These are phyloP conservation scores for Piaya cayana DNA, from an alignment of 2,113 vertebrate species.

Conservation along the genomic window DNA sequence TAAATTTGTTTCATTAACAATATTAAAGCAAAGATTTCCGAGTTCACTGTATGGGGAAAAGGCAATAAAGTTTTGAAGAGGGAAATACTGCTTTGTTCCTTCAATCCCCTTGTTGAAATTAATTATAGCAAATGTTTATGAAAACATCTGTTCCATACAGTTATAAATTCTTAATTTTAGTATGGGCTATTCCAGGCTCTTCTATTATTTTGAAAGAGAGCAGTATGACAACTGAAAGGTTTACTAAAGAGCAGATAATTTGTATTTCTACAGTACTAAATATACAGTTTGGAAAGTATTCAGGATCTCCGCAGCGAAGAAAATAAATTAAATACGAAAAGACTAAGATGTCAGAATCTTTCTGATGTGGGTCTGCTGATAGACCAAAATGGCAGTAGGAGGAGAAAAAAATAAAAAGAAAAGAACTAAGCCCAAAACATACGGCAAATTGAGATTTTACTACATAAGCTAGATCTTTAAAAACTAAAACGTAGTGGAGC, in stretches of 20 bases:
- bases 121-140: slow-evolving; percentile 87
- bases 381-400: neutral
- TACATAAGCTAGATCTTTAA: neutral
- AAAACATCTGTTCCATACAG: slow-evolving; percentile 84
- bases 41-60: slow-evolving; percentile 71
- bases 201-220: slow-evolving; percentile 71
- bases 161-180: slow-evolving; percentile 84
- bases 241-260: slow-evolving; percentile 60
- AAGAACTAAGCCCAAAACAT: neutral
- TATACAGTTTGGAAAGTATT: slow-evolving; percentile 39
- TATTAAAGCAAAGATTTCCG: slow-evolving; percentile 74
- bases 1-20: slow-evolving; percentile 72
- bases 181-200: slow-evolving; percentile 72
- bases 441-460: neutral
- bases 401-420: neutral
- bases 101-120: slow-evolving; percentile 83
- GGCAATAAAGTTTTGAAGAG: slow-evolving; percentile 81
- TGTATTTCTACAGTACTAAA: slow-evolving; percentile 55
- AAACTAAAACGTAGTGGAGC: neutral
- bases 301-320: slow-evolving; percentile 3
- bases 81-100: slow-evolving; percentile 80
- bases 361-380: neutral
- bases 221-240: slow-evolving; percentile 61
- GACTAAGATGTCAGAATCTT: neutral
- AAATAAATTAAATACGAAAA: neutral